Percentiles rank a stretch among this genome's conserved stretches.
phyloP scores from a whole-genome alignment of 2,797 vertebrate genomes.

The Avahi laniger region DNA sequence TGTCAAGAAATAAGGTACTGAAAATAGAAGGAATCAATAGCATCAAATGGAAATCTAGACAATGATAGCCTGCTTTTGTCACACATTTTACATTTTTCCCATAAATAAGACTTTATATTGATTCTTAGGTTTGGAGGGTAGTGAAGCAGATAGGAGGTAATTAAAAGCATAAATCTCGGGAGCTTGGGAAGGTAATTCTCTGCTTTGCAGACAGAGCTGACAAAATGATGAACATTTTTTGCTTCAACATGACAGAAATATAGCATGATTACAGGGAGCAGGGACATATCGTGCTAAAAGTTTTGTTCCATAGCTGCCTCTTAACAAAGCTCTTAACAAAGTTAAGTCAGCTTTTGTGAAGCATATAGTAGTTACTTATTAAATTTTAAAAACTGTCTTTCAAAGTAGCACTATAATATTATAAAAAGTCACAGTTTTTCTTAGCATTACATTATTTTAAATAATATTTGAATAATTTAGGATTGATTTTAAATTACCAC shows the following conservation, averaged over 20 bases:
- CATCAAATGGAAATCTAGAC: slow-evolving; percentile 78
- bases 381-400: slow-evolving; percentile 34
- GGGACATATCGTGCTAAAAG: slow-evolving; percentile 73
- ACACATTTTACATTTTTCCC: slow-evolving; percentile 82
- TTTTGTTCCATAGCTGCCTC: slow-evolving; percentile 74
- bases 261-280: slow-evolving; percentile 73
- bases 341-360: slow-evolving; percentile 68
- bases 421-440: neutral
- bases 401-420: slow-evolving; percentile 15
- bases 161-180: slow-evolving; percentile 89
- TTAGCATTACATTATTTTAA: slow-evolving; percentile 56
- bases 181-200: slow-evolving; percentile 84
- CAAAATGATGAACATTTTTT: slow-evolving; percentile 87
- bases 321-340: slow-evolving; percentile 78
- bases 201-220: slow-evolving; percentile 85
- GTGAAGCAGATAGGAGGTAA: slow-evolving; percentile 84
- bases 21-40: slow-evolving; percentile 75
- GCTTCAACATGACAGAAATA: slow-evolving; percentile 85
- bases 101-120: slow-evolving; percentile 85
- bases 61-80: slow-evolving; percentile 78
- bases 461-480: slow-evolving; percentile 30
- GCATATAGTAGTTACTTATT: slow-evolving; percentile 56
- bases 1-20: slow-evolving; percentile 62
- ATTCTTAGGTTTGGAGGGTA: slow-evolving; percentile 82
- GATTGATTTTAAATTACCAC: slow-evolving; percentile 42